Percentiles rank a stretch among this genome's conserved stretches.
Evolutionary conservation across 2,888 invertebrate species (phyloP).

Genomic region (Drosophila diplacantha): DNA sequence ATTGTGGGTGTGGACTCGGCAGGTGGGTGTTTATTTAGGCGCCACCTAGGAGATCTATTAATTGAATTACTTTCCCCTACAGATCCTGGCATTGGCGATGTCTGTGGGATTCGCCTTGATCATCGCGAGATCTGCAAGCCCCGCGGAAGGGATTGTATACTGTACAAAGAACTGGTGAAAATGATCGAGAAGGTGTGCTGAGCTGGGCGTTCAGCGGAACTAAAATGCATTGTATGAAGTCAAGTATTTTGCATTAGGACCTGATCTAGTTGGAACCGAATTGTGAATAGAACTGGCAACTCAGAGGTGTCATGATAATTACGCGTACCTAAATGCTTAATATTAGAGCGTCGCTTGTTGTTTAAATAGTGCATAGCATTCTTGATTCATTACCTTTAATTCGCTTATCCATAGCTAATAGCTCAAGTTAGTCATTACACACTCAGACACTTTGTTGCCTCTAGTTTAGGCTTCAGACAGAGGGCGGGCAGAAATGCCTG

Average conservation of each 20-base stretch:
- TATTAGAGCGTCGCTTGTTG: slow-evolving; percentile 28
- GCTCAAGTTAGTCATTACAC: slow-evolving; percentile 30
- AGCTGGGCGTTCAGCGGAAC: slow-evolving; percentile 16
- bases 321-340: slow-evolving; percentile 51
- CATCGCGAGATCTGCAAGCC: slow-evolving; percentile 94
- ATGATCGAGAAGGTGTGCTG: slow-evolving; percentile 80
- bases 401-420: slow-evolving; percentile 27
- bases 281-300: slow-evolving; percentile 56
- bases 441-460: slow-evolving; percentile 26
- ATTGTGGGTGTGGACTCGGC: slow-evolving; percentile 89
- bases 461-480: slow-evolving; percentile 16
- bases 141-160: slow-evolving; percentile 82
- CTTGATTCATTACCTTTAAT: slow-evolving; percentile 9
- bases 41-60: not conserved
- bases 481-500: not conserved
- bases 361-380: slow-evolving; percentile 53
- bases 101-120: slow-evolving; percentile 86
- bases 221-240: slow-evolving; percentile 2
- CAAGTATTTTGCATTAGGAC: slow-evolving; percentile 33
- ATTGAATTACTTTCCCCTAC: not conserved
- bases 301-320: slow-evolving; percentile 47
- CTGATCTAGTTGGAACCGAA: slow-evolving; percentile 51
- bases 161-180: slow-evolving; percentile 83
- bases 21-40: slow-evolving; percentile 79
- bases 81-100: slow-evolving; percentile 89